Conservation (phyloP, 2,113 vertebrate genomes). For the Aramus guarauna region DNA sequence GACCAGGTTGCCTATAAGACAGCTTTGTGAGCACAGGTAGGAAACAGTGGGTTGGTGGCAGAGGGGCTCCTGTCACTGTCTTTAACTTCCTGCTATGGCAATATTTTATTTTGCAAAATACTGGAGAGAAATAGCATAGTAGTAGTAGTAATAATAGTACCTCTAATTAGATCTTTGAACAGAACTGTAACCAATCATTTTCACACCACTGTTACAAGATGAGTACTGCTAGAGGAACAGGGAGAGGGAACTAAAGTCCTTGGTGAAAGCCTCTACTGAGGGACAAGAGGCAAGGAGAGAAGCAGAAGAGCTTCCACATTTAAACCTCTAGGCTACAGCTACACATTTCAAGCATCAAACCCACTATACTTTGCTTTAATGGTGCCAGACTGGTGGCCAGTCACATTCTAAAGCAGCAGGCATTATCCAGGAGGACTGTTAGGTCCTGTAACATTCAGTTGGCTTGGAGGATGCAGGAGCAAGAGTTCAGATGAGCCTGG, state of each 20-base stretch:
- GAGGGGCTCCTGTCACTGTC: background rate
- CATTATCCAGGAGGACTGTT: background rate
- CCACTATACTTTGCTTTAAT: background rate
- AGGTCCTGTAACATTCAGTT: background rate
- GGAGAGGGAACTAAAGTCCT: background rate
- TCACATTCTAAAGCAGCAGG: background rate
- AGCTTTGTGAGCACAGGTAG: background rate
- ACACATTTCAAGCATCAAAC: background rate
- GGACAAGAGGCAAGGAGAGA: background rate
- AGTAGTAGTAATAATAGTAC: background rate
- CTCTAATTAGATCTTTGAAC: background rate
- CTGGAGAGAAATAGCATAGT: background rate
- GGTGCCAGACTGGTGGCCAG: fast-evolving
- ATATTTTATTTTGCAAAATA: background rate
- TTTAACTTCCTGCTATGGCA: background rate
- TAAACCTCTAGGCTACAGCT: background rate
- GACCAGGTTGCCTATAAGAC: too few species aligned
- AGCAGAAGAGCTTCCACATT: background rate
- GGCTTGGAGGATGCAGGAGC: background rate
- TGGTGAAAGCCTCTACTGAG: background rate
- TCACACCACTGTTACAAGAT: background rate
- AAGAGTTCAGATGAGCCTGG: background rate
- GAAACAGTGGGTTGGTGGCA: background rate
- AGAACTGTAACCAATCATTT: background rate
- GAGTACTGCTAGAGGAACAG: background rate